These are phyloP conservation scores for Nephrocerus scutellatus DNA, from an alignment of 2,888 invertebrate genomes.

Conservation along the genomic window DNA sequence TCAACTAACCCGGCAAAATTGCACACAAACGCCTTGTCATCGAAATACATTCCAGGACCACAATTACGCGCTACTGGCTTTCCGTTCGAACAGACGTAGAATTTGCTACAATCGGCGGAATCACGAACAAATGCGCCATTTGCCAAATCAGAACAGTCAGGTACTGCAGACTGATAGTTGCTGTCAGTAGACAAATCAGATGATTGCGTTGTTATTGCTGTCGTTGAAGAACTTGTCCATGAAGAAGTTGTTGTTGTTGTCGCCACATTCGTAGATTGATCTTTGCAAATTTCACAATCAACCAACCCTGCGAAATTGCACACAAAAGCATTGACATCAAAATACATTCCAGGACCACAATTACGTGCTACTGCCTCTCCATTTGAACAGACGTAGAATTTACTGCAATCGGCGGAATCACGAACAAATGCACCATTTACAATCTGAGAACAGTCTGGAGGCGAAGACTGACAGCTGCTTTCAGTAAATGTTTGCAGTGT, in stretches of 20 bases:
- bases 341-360: constrained; percentile 16
- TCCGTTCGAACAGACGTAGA: constrained; percentile 1
- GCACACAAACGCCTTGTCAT: background rate
- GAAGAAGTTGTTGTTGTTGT: background rate
- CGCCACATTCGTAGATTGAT: background rate
- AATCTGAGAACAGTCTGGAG: constrained; percentile 10
- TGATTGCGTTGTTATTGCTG: constrained; percentile 1
- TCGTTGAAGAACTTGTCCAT: background rate
- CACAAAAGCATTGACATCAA: constrained; percentile 15
- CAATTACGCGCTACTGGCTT: background rate
- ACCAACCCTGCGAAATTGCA: constrained; percentile 19
- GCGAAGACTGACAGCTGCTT: background rate
- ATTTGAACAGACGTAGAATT: constrained; percentile 19
- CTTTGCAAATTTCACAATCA: constrained; percentile 9
- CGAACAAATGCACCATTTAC: constrained; percentile 15
- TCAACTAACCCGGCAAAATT: background rate
- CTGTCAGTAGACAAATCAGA: background rate
- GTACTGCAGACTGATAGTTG: background rate
- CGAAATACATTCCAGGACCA: background rate
- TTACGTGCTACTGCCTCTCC: constrained; percentile 13
- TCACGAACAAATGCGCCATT: constrained; percentile 1
- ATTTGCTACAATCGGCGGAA: constrained; percentile 1
- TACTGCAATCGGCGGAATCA: constrained; percentile 15
- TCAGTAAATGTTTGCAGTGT: too few relatives aligned
- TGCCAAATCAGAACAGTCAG: background rate